These are phyloP conservation scores for Psittacara wagleri DNA, from an alignment of 2,113 vertebrate species.

Conservation along the genomic window DNA sequence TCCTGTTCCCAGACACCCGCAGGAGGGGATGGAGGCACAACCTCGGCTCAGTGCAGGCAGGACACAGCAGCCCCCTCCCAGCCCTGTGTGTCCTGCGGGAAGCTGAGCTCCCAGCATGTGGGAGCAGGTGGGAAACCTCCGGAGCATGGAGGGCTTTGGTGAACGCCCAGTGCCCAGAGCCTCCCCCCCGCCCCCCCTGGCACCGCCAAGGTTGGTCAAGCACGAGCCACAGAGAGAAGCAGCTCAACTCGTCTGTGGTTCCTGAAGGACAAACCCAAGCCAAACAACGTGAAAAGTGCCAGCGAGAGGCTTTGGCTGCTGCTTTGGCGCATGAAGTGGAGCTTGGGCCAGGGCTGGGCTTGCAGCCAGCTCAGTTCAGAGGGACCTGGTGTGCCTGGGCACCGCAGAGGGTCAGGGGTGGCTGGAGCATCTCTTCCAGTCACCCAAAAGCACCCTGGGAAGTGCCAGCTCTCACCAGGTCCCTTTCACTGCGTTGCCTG, in stretches of 20 bases:
- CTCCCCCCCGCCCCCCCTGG: neutral
- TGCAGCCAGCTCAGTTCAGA: neutral
- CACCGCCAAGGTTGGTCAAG: neutral
- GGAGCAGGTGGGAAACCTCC: neutral
- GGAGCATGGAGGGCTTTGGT: neutral
- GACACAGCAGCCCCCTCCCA: neutral
- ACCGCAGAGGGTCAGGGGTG: rapidly evolving
- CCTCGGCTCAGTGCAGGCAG: neutral
- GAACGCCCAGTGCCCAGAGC: neutral
- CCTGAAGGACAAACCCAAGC: neutral
- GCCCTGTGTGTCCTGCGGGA: neutral
- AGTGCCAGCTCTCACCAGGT: neutral
- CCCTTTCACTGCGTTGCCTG: neutral
- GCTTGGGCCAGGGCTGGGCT: neutral
- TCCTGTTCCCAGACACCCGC: neutral
- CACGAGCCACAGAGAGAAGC: neutral
- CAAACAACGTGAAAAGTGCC: neutral
- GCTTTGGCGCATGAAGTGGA: neutral
- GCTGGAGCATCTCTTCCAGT: neutral
- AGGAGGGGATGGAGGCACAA: neutral
- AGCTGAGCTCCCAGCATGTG: neutral
- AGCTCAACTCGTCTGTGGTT: constrained; percentile 12
- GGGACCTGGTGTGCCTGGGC: rapidly evolving
- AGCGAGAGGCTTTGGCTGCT: neutral
- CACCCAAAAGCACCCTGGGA: neutral